These are phyloP conservation scores for Sciaenops ocellatus DNA, from an alignment of 2,797 vertebrate species.

Conservation along the genomic window DNA sequence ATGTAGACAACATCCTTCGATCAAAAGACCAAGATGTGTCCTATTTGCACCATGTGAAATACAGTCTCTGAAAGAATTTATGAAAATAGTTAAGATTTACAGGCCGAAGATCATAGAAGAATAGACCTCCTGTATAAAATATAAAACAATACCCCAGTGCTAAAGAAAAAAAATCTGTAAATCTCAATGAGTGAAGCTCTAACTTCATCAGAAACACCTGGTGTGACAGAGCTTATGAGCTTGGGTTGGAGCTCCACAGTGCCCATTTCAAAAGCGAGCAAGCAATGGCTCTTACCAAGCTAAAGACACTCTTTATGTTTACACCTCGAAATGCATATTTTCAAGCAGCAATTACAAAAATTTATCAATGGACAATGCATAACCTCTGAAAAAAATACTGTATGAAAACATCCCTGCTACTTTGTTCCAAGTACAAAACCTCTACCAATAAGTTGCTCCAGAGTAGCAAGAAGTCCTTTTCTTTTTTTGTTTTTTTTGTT, in stretches of 20 bases:
- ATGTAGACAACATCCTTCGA: constrained; percentile 48
- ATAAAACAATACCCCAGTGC: constrained; percentile 76
- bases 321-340: constrained; percentile 98
- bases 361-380: constrained; percentile 99
- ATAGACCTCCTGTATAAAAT: constrained; percentile 81
- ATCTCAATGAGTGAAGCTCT: constrained; percentile 76
- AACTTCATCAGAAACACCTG: constrained; percentile 73
- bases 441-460: constrained; percentile 99
- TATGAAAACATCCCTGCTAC: constrained; percentile 99
- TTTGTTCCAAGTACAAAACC: constrained; percentile 99
- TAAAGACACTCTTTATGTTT: constrained; percentile 91
- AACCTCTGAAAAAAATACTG: constrained; percentile 98
- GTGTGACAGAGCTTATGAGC: constrained; percentile 72
- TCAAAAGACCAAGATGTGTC: constrained; percentile 47
- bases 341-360: constrained; percentile 99
- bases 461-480: constrained; percentile 99
- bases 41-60: constrained; percentile 76
- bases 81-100: constrained; percentile 80
- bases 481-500: constrained; percentile 85
- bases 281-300: constrained; percentile 80
- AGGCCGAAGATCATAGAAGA: constrained; percentile 78
- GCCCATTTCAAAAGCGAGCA: constrained; percentile 76
- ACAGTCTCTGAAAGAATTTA: constrained; percentile 77
- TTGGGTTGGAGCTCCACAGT: constrained; percentile 63
- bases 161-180: constrained; percentile 71